Conservation (phyloP, 2,888 invertebrate species). For the Mechanitis messenoides region DNA sequence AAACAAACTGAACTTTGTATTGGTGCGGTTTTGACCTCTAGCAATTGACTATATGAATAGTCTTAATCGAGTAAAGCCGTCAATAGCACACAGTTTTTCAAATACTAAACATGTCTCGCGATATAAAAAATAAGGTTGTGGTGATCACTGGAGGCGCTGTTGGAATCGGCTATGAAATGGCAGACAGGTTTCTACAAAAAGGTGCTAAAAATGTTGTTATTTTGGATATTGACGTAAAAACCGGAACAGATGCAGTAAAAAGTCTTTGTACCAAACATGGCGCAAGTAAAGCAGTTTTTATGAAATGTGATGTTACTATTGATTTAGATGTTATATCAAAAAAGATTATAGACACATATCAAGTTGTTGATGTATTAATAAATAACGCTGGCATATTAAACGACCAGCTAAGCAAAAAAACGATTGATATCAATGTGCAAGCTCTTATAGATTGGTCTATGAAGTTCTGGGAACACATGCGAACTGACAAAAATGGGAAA, state of each 20-base stretch:
- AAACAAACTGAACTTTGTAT: too few relatives aligned
- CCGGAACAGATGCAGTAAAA: constrained; percentile 54
- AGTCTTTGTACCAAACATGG: constrained; percentile 63
- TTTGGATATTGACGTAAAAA: constrained; percentile 44
- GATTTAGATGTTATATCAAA: constrained; percentile 60
- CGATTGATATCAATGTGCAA: constrained; percentile 54
- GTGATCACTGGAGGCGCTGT: constrained; percentile 72
- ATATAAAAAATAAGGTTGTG: constrained; percentile 35
- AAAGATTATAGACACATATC: constrained; percentile 43
- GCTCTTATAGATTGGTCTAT: constrained; percentile 56
- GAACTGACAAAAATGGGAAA: constrained; percentile 70
- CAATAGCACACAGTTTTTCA: too few relatives aligned
- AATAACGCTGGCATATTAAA: constrained; percentile 63
- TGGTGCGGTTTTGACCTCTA: too few relatives aligned
- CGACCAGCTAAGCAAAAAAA: constrained; percentile 38
- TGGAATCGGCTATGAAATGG: constrained; percentile 70
- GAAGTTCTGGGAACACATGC: constrained; percentile 77
- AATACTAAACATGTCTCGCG: constrained; percentile 21
- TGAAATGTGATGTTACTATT: constrained; percentile 69
- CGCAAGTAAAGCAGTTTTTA: constrained; percentile 58
- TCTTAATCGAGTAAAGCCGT: too few relatives aligned
- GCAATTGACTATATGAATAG: too few relatives aligned
- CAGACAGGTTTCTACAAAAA: constrained; percentile 57
- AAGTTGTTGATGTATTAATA: constrained; percentile 57
- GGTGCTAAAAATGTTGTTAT: constrained; percentile 43